phyloP scores from a whole-genome alignment of 1,140 invertebrate species.

The Sarcophaga peregrina region DNA sequence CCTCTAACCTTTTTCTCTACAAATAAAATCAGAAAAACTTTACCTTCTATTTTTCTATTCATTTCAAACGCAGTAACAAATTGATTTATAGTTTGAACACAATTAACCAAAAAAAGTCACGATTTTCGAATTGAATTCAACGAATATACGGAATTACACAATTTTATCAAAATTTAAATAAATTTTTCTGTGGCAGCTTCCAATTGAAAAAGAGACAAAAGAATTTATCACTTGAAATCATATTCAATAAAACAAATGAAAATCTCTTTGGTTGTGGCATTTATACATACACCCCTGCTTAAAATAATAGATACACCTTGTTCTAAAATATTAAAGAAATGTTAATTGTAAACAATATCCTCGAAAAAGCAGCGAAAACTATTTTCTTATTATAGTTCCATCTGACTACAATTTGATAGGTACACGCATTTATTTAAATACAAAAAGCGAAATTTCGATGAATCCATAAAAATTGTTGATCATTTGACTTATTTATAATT shows the following conservation, averaged over 20 bases:
- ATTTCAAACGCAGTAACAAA: background rate
- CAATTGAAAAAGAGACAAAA: background rate
- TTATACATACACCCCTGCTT: no score
- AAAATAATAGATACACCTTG: no score
- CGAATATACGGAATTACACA: background rate
- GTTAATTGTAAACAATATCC: no score
- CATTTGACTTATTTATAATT: no score
- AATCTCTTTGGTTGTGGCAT: no score
- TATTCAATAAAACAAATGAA: background rate
- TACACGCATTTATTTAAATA: no score
- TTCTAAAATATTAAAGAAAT: no score
- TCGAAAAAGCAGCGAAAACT: no score
- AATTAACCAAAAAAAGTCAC: constrained; percentile 19
- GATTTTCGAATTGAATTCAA: constrained; percentile 15
- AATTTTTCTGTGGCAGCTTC: background rate
- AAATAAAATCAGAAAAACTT: background rate
- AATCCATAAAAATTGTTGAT: no score
- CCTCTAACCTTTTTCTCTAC: background rate
- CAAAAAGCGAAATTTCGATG: no score
- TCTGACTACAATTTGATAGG: no score
- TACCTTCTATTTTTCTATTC: background rate
- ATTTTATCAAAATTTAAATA: constrained; percentile 11
- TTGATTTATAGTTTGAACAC: constrained; percentile 5
- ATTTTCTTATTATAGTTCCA: no score
- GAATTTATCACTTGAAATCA: constrained; percentile 12